Evolutionary conservation across 2,113 vertebrate species (phyloP).

Genomic region (Puffinus mauretanicus): DNA sequence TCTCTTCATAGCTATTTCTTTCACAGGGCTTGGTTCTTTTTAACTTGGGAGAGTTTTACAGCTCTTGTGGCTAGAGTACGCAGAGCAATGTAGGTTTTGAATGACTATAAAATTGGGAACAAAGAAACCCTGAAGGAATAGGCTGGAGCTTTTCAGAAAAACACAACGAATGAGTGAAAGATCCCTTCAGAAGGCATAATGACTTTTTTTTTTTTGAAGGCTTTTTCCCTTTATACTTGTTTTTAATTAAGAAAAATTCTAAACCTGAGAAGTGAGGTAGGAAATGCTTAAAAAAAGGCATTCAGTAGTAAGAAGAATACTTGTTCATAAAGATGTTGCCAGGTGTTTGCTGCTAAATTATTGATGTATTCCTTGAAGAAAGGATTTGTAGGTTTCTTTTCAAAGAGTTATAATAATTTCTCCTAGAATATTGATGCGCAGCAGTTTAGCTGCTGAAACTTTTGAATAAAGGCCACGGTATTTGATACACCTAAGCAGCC

Average conservation of each 20-base stretch:
- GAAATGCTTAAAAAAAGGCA: background rate
- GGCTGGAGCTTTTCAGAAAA: background rate
- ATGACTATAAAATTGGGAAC: background rate
- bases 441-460: background rate
- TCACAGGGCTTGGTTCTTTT: background rate
- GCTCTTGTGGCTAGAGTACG: background rate
- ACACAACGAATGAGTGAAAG: background rate
- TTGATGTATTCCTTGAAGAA: background rate
- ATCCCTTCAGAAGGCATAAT: background rate
- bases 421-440: background rate
- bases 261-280: background rate
- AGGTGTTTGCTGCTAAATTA: background rate
- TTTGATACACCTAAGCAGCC: background rate
- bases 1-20: background rate
- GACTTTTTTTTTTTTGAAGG: background rate
- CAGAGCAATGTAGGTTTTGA: background rate
- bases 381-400: background rate
- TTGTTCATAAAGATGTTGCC: background rate
- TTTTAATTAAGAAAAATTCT: background rate
- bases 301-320: background rate
- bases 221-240: background rate
- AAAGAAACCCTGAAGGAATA: background rate
- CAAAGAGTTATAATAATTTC: background rate
- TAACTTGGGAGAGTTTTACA: background rate
- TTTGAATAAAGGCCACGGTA: background rate